phyloP scores from a whole-genome alignment of 2,888 invertebrate genomes.

The Phyllotreta striolata region DNA sequence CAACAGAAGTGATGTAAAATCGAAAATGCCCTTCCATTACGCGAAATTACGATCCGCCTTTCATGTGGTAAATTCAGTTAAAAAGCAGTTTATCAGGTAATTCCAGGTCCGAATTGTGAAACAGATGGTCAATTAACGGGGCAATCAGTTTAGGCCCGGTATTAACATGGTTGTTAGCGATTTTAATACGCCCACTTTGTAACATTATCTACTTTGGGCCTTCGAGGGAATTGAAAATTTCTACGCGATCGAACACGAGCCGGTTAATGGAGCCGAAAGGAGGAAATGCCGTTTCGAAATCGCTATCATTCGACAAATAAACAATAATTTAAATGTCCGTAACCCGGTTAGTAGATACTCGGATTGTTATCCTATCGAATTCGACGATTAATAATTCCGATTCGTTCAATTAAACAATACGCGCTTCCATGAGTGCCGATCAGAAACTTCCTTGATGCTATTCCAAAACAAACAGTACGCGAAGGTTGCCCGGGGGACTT shows the following conservation, averaged over 20 bases:
- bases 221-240: conserved; percentile 9
- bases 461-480: too few relatives aligned
- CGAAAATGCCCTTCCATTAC: conserved; percentile 1
- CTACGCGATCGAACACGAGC: background rate
- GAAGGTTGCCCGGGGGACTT: too few relatives aligned
- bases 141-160: conserved; percentile 16
- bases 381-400: too few relatives aligned
- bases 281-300: too few relatives aligned
- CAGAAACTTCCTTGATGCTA: too few relatives aligned
- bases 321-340: too few relatives aligned
- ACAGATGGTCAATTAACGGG: conserved; percentile 26
- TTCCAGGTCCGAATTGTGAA: conserved; percentile 25
- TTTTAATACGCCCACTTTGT: conserved; percentile 18
- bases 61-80: conserved; percentile 32
- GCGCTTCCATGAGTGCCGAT: too few relatives aligned
- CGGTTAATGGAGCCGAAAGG: background rate
- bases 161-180: conserved; percentile 9
- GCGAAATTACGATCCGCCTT: conserved; percentile 18
- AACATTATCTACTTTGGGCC: conserved; percentile 7
- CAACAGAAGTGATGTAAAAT: background rate
- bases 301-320: too few relatives aligned
- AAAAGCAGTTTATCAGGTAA: conserved; percentile 31
- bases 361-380: too few relatives aligned
- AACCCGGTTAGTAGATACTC: background rate
- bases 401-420: too few relatives aligned